A percentile compares a stretch with the other conserved stretches of the same genome.
These are phyloP conservation scores for Ametastegia equiseti DNA, from an alignment of 2,888 invertebrate species.

Conservation along the genomic window DNA sequence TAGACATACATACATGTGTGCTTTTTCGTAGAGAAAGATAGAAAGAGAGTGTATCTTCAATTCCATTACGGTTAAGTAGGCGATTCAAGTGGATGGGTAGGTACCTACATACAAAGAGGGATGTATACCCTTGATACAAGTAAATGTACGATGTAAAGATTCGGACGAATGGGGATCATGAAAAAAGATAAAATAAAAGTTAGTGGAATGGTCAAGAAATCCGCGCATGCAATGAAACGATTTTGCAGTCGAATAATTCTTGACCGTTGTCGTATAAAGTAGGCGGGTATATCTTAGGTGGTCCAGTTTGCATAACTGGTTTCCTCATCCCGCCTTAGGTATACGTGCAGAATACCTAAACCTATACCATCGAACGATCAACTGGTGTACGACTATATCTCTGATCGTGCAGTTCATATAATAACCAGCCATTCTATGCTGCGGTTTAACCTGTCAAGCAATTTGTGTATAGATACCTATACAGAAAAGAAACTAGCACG, in stretches of 20 bases:
- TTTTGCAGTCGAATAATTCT: constrained; percentile 18
- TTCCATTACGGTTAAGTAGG: constrained; percentile 22
- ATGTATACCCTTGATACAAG: neutral
- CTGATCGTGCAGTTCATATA: constrained; percentile 19
- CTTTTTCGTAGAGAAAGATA: neutral
- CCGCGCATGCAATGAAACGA: neutral
- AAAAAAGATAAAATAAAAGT: neutral
- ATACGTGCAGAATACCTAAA: too few species aligned
- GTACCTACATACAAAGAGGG: neutral
- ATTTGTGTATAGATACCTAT: neutral
- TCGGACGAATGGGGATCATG: too few species aligned
- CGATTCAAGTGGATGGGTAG: constrained; percentile 12
- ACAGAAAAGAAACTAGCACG: neutral
- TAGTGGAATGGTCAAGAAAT: neutral
- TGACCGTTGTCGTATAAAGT: neutral
- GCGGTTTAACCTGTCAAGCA: neutral
- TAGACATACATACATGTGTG: neutral
- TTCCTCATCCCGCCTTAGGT: neutral
- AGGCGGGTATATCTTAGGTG: constrained; percentile 28
- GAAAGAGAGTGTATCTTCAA: constrained; percentile 3
- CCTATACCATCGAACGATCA: too few species aligned
- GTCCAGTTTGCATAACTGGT: constrained; percentile 43
- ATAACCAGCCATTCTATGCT: neutral
- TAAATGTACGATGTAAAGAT: neutral
- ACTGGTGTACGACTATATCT: neutral